These are phyloP conservation scores for Formicarius rufipectus DNA, from an alignment of 2,113 vertebrate species.

Conservation along the genomic window DNA sequence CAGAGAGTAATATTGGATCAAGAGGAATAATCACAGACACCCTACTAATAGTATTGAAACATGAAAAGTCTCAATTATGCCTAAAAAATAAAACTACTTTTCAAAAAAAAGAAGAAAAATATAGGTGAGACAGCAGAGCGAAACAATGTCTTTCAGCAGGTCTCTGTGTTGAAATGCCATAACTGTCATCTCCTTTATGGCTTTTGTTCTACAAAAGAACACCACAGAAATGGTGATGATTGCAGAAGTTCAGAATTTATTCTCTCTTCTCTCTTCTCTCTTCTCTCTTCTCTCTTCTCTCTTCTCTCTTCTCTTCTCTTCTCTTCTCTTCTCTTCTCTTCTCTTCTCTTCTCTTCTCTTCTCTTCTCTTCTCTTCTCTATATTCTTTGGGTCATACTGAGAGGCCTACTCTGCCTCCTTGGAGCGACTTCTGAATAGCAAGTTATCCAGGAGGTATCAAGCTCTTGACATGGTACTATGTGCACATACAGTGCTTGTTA, in stretches of 20 bases:
- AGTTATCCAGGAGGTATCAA: not conserved
- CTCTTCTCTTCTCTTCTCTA: no score
- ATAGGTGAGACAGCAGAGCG: not conserved
- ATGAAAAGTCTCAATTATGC: not conserved
- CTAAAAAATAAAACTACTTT: not conserved
- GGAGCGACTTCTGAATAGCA: not conserved
- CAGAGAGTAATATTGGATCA: not conserved
- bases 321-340: fast-evolving
- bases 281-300: no score
- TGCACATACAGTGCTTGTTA: not conserved
- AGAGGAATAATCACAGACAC: not conserved
- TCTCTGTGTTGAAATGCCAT: not conserved
- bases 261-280: fast-evolving
- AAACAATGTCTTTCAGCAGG: not conserved
- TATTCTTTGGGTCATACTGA: not conserved
- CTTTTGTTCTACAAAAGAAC: not conserved
- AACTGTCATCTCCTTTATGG: not conserved
- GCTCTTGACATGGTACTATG: not conserved
- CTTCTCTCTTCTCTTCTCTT: fast-evolving
- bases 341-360: no score
- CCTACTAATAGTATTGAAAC: not conserved
- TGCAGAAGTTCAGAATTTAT: not conserved
- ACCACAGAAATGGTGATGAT: not conserved
- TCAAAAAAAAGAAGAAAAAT: not conserved
- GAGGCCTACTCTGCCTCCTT: not conserved